Conservation (phyloP, 30 jellyfish, hydroid and myxozoan genomes). For the Sanderia malayensis region DNA sequence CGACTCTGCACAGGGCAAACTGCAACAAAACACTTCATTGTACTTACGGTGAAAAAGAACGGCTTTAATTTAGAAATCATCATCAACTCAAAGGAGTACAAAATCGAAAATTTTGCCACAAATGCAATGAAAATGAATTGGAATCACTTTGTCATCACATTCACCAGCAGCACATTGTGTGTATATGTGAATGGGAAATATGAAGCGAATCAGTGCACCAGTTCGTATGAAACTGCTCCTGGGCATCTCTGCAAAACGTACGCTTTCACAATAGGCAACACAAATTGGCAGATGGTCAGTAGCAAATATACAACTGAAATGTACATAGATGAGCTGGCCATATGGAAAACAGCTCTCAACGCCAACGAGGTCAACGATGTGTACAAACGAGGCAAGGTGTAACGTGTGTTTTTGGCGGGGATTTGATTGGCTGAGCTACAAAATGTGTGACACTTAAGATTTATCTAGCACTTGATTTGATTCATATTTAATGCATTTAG, state of each 20-base stretch:
- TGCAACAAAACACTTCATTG: background rate
- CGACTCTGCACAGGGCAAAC: background rate
- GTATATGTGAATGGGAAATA: background rate
- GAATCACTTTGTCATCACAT: background rate
- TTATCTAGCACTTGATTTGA: no score
- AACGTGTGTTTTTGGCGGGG: no score
- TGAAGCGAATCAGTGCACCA: background rate
- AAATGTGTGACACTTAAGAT: no score
- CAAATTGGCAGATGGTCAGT: background rate
- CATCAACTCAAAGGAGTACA: background rate
- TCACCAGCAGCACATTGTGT: background rate
- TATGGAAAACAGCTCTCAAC: background rate
- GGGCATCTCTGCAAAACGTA: no score
- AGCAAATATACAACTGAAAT: background rate
- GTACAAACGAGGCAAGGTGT: no score
- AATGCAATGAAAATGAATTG: background rate
- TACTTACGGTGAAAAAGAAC: background rate
- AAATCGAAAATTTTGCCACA: background rate
- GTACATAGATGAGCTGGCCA: background rate
- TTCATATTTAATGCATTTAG: no score
- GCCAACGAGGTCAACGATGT: background rate
- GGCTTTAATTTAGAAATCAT: background rate
- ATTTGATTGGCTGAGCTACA: no score
- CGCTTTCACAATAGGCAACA: background rate
- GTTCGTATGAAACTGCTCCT: no score